phyloP scores from a whole-genome alignment of 2,113 vertebrate species.

The Anthoscopus minutus region DNA sequence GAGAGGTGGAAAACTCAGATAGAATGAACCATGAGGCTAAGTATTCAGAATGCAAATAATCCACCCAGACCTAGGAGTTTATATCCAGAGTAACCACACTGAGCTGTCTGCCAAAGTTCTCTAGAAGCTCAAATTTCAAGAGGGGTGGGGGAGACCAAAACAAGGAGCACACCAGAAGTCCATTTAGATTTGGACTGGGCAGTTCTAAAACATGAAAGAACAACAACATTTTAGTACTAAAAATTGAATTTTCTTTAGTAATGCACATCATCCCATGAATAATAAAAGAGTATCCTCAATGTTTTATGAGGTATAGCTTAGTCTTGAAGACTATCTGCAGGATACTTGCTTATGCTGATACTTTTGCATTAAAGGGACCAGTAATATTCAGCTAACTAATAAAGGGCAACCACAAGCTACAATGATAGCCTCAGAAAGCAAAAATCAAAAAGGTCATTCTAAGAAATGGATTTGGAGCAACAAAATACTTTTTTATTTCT shows the following conservation, averaged over 20 bases:
- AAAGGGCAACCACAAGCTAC: background rate
- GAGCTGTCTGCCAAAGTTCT: background rate
- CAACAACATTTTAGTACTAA: background rate
- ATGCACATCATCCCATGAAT: background rate
- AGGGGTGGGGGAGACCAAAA: rapidly evolving
- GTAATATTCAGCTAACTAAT: background rate
- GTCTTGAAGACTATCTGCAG: background rate
- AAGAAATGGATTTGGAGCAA: background rate
- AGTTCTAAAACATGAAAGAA: background rate
- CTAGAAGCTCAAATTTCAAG: background rate
- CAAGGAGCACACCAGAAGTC: background rate
- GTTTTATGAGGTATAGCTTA: background rate
- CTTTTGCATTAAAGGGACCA: background rate
- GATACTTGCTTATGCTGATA: background rate
- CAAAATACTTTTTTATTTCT: background rate
- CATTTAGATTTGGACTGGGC: background rate
- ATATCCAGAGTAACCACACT: background rate
- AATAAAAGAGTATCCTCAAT: background rate
- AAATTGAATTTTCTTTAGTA: background rate
- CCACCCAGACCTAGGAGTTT: background rate
- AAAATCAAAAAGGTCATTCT: background rate
- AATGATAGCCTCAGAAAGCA: background rate
- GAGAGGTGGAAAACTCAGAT: background rate
- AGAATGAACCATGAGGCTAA: background rate
- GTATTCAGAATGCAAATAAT: slow-evolving; percentile 35